phyloP scores from a whole-genome alignment of 2,113 vertebrate genomes.

The Pseudonaja textilis region DNA sequence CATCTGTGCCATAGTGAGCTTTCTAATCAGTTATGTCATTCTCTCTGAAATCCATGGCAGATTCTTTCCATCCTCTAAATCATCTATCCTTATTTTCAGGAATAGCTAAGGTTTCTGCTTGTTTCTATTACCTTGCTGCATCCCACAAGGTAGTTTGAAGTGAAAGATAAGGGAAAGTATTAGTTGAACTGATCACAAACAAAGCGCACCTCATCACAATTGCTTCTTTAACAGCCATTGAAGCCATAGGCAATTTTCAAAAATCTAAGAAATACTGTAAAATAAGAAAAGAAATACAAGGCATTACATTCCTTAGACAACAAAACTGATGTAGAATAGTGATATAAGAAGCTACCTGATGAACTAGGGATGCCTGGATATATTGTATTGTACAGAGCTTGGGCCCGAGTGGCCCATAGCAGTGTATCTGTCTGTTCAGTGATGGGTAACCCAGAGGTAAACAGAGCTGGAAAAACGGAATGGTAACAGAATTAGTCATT shows the following conservation, averaged over 20 bases:
- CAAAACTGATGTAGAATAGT: background rate
- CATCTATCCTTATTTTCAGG: background rate
- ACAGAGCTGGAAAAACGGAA: background rate
- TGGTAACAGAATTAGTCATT: background rate
- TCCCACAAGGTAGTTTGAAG: background rate
- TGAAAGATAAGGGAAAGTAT: background rate
- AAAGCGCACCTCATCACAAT: background rate
- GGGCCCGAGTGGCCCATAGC: background rate
- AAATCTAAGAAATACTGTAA: background rate
- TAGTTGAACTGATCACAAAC: background rate
- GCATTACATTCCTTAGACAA: background rate
- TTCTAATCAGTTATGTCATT: too few species aligned
- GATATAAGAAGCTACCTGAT: background rate
- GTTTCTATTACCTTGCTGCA: background rate
- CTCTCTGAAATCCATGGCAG: too few species aligned
- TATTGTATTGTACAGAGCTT: background rate
- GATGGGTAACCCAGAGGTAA: too few species aligned
- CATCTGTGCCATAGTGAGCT: too few species aligned
- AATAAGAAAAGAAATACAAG: background rate
- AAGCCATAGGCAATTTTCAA: background rate
- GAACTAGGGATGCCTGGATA: background rate
- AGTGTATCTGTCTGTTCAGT: background rate
- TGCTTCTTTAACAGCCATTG: background rate
- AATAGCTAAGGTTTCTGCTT: background rate
- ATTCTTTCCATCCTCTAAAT: background rate